Evolutionary conservation across 2,888 invertebrate genomes (phyloP), one percentile per base, ranked within the genome.

Genomic region (Leistus spinibarbis): DNA sequence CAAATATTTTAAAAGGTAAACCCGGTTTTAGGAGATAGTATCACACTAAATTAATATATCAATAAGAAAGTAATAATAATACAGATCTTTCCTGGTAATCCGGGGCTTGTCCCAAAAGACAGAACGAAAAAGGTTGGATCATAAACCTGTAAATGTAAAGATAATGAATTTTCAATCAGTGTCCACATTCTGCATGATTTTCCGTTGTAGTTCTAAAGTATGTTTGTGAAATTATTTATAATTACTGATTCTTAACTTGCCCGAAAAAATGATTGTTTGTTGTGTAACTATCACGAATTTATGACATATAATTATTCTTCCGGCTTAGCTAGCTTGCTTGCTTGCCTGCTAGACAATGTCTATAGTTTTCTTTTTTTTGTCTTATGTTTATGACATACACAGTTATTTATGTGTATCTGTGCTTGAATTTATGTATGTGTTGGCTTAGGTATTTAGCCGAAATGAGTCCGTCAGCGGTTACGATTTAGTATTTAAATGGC

Each of bases 241-340:
- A 73, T 73, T 73, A 67, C 73, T 73, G 73, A 73, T 73, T 73
- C 67, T 73, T 73, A 73, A 73, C 73, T 67, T 66, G 66, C 57
- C 72, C 19, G 57, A 66, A 66, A 72, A 72, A 66, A 66, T 19
- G 19, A 63, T 24, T 54, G 13, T 69, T 20, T 24, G 27, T 73
- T 73, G 67, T 53, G 73, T 53, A 73, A 73, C 67, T 60, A 60
- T 67, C 62, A 66, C 53, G 54, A 73, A 73, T 73, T 73, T 73
- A 73, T 73, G 73, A 67, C 66, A 62, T 73, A 73, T 73, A 73
- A 73, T 73, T 73, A 73, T 73, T 73, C 64, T 71, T 71, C 40
- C 40, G 7, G 40, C 40, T 40, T 24, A 24, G n/a, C n/a, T n/a
- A n/a, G n/a, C n/a, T 65, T 5, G 53, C 66, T 57, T 17, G n/a